Evolutionary conservation across 2,113 vertebrate genomes (phyloP).

Genomic region (Geococcyx californianus): DNA sequence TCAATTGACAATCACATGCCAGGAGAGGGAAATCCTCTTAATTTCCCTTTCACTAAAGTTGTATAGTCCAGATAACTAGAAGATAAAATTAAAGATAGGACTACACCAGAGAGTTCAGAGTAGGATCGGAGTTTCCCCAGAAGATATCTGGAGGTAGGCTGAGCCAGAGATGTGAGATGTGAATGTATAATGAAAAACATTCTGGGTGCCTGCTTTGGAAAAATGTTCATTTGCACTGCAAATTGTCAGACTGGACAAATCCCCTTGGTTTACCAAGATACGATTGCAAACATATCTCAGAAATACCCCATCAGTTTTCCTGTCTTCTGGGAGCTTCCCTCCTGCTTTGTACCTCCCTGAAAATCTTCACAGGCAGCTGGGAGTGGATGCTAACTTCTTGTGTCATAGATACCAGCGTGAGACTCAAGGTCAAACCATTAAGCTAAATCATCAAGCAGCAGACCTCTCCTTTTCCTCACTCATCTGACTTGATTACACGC

Average conservation of each 20-base stretch:
- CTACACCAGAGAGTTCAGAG: neutral
- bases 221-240: neutral
- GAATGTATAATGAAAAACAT: neutral
- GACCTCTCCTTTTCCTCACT: neutral
- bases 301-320: neutral
- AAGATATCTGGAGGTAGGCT: neutral
- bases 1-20: neutral
- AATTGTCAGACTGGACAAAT: neutral
- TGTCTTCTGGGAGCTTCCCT: neutral
- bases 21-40: neutral
- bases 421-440: neutral
- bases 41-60: neutral
- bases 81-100: neutral
- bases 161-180: neutral
- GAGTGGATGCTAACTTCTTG: neutral
- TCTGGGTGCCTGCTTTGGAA: neutral
- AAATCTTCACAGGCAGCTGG: neutral
- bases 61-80: neutral
- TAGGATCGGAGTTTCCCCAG: neutral
- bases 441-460: neutral
- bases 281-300: neutral
- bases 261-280: neutral
- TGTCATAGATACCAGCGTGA: neutral
- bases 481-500: neutral
- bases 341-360: neutral